Base-by-base conservation (phyloP, 2,797 vertebrate genomes). In the Hozukius guyotensis region DNA sequence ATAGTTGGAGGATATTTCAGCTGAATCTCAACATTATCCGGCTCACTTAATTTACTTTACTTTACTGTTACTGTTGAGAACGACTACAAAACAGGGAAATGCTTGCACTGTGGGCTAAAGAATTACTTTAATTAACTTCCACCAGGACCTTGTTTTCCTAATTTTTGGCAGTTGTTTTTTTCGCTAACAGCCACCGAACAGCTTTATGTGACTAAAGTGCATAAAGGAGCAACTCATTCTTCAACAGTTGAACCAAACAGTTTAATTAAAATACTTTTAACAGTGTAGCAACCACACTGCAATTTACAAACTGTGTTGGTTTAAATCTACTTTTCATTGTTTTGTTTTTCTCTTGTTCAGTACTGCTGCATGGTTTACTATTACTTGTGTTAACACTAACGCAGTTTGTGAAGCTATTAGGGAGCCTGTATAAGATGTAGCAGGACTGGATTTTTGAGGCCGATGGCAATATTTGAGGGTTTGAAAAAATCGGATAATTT, bases 121-220 rank as follows among this genome's bases (percentile, higher is more conserved):
- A 56, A 73, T 72, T 18, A 52, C 31, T 71, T 64, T 63, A 59
- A 77, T 77, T 72, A 62, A 75, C 69, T 83, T 77, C 22, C 80
- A 65, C 56, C 8, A 24, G 64, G 53, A 71, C 22, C 20, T 56
- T 46, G 11, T 62, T 62, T 69, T 52, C 31, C 5, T 53, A 5
- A 12, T 59, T 59, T 53, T 32, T 79, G 1, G 0, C 13, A 31
- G 16, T 63, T 46, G 0, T 34, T 24, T 27, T 25, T 18, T 18
- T 0, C 56, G 14, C 3, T 8, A 34, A 27, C 9, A 36, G 34
- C 0, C 27, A 3, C 32, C 18, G 2, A 67, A 38, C 62, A 68
- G 27, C 20, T 42, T 53, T 22, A 2, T 56, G n/a, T 36, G 13
- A 29, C 8, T 60, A 60, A 60, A 69, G 32, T 42, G 14, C 22